Evolutionary conservation across 35 echinoderm and acorn worm genomes (phyloP), one percentile per base, ranked within the genome.

Genomic region (Apostichopus japonicus): DNA sequence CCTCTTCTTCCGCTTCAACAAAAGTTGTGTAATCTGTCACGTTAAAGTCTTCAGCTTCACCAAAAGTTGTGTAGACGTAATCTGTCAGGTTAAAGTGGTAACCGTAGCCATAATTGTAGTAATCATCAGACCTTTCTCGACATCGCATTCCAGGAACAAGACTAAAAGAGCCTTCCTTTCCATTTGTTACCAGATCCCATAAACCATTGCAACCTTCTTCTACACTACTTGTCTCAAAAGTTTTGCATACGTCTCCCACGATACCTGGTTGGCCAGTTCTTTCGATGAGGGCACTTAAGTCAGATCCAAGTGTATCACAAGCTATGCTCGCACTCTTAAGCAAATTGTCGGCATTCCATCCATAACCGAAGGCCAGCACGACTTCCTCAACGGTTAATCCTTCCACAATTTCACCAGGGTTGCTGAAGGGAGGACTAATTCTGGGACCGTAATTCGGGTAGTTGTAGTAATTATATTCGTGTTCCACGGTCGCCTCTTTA

Each of bases 281-380:
- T 11, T 55, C 54, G 5, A 72, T 1, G 86, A 89, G 51, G 1
- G 6, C 24, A 25, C 19, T 51, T 10, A 67, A 33, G 24, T 25
- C 86, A n/a, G 86, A 22, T 58, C 23, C 81, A 19, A 84, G 17
- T 1, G 17, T 22, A 5, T 89, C 86, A 72, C 86, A 89, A 51
- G 6, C 44, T 8, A 51, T n/a, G 14, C 1, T 65, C 0, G 61
- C 86, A 72, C 61, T 63, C 19, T 89, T 16, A 10, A 25, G 1
- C 19, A 89, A 19, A 82, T 67, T 51, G 56, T 89, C 65, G 13
- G 23, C 86, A 72, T 89, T 89, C 86, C 86, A 89, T 8, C 9
- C 81, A 19, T 54, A 4, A n/a, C 81, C 81, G 19, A 84, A 24
- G 56, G 81, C 24, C 54, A 61, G 54, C 10, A 84, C 8, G 53